phyloP scores from a whole-genome alignment of 35 echinoderm and acorn worm species.

The Stichopus chloronotus region DNA sequence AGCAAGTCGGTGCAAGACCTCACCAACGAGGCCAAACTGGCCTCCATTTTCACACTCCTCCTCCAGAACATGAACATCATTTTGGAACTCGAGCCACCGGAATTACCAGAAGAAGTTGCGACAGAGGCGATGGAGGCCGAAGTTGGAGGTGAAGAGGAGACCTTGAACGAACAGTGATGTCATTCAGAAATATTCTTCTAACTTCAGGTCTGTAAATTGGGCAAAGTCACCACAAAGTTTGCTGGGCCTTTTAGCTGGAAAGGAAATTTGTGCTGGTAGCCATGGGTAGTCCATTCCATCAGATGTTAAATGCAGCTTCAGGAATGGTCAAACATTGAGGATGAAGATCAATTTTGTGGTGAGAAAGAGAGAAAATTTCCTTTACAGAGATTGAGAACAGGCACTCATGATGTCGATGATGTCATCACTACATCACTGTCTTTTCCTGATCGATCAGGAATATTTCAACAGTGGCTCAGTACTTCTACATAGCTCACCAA shows the following conservation, averaged over 20 bases:
- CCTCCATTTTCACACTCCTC: conserved; percentile 71
- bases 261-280: not conserved
- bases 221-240: not conserved
- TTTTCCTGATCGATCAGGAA: no score
- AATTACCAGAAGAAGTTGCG: not conserved
- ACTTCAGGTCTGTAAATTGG: not conserved
- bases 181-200: not conserved
- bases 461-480: no score
- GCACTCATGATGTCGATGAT: no score
- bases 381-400: no score
- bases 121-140: conserved; percentile 6
- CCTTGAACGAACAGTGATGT: not conserved
- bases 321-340: no score
- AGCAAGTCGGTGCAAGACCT: conserved; percentile 86
- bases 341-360: no score
- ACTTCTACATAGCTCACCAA: no score
- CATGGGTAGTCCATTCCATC: not conserved
- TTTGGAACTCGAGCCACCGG: not conserved
- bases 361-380: no score
- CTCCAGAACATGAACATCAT: conserved; percentile 50
- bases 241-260: not conserved
- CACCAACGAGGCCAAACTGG: conserved; percentile 79
- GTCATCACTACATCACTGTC: no score
- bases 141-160: not conserved
- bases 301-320: not conserved